Evolutionary conservation across 2,888 invertebrate genomes (phyloP), one percentile per base, ranked within the genome.

Genomic region (Hypomecis atomaria): DNA sequence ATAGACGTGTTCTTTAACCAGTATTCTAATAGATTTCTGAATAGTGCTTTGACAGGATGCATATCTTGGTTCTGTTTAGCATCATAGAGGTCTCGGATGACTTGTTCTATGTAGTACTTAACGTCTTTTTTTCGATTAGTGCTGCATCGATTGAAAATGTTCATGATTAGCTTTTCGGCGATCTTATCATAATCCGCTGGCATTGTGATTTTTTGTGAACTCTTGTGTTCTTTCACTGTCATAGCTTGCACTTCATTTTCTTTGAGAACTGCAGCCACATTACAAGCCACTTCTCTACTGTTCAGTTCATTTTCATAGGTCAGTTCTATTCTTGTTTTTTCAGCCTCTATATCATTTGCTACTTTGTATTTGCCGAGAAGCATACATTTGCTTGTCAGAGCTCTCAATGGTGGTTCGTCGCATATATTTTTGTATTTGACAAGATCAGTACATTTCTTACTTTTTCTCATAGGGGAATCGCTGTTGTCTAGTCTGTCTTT

Each of bases 371-470:
- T 85, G 1, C 78, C 78, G 23, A 89, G 73, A 5, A 90, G 68
- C 81, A 88, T 82, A 44, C 81, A 84, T 67, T 79, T 85, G 54
- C 83, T 84, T 0, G 84, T 60, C 0, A 86, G 86, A 44, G 68
- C 77, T 62, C 73, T 80, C 8, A 91, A 73, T 4, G 79, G 74
- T 0, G 91, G 90, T 74, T 92, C 91, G 0, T 72, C 66, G 0
- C 65, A 57, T 1, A 78, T 33, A 71, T 91, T 92, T 70, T 75
- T 85, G 59, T 90, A 91, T 71, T 87, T 90, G 0, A 87, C 81
- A 43, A 92, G 66, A 69, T 92, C 90, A 0, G 90, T 91, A 0
- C 84, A 90, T 62, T 92, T 92, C 37, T 73, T 87, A 62, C 90
- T 90, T 54, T 73, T 82, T 50, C 72, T 85, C 82, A 91, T 85